Base-by-base conservation (phyloP, 2,113 vertebrate species). In the Syngnathoides biaculeatus region DNA sequence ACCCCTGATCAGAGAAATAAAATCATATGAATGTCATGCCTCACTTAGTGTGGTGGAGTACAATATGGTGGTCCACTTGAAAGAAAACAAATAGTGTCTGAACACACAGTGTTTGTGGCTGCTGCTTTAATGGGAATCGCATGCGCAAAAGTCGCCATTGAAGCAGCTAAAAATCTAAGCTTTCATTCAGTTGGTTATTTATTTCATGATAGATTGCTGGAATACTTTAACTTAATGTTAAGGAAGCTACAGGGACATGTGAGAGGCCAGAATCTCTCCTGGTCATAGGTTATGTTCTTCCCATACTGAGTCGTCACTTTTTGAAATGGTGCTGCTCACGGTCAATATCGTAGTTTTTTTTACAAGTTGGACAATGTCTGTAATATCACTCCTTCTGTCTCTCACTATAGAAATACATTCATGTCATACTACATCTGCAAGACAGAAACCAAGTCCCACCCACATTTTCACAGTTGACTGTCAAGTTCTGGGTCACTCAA, bases 41-140 rank as follows among this genome's bases (percentile, higher is more conserved):
- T 90, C 87, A 86, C 75, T 71, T 87, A 77, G 76, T 65, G 66
- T 73, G 79, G 82, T 86, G 77, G 78, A 17, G 64, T 48, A 68
- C 83, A 84, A 76, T 87, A 80, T 80, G 60, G 82, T 72, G 79
- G 78, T 73, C 77, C 35, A 77, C 82, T 79, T 43, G 66, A 86
- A 89, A 74, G 81, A 91, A 92, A 92, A 88, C 87, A 91, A 90
- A 90, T 88, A 90, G 73, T 75, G 86, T 87, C 83, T 80, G 74
- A 70, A 69, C 65, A 69, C 73, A 79, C 81, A 68, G 68, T 86
- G 87, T 91, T 90, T 89, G 89, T 87, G 88, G 87, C 84, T 83
- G 74, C 80, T 82, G 77, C 80, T 84, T 79, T 84, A 72, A 70
- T 78, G 87, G 76, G 72, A 85, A 84, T 82, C 53, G 17, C 68